A percentile compares a stretch with the other conserved stretches of the same genome.
Evolutionary conservation across 1,140 invertebrate species (phyloP).

Genomic region (Bombyx mori): DNA sequence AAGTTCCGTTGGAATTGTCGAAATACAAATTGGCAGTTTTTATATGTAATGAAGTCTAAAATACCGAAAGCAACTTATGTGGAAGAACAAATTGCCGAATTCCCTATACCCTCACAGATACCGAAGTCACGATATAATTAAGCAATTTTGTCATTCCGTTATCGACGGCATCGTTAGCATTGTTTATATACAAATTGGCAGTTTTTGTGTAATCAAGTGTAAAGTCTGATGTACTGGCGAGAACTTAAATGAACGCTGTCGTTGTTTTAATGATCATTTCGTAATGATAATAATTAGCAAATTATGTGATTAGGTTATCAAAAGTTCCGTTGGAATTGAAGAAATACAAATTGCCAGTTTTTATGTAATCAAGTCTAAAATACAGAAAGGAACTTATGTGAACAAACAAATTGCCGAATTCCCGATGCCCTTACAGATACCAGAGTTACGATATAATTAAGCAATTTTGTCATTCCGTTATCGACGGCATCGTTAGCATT

Average conservation of each 20-base stretch:
- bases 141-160: conserved; percentile 12
- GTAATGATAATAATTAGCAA: neutral
- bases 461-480: conserved; percentile 12
- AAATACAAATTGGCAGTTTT: conserved; percentile 24
- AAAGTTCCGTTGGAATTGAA: conserved; percentile 5
- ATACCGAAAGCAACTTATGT: conserved; percentile 3
- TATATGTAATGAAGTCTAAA: conserved; percentile 11
- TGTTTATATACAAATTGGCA: conserved; percentile 22
- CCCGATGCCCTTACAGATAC: neutral
- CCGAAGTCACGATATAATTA: conserved; percentile 3
- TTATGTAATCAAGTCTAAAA: conserved; percentile 13
- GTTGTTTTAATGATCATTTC: too few species aligned
- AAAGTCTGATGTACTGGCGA: conserved; percentile 9
- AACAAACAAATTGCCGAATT: neutral
- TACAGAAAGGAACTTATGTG: conserved; percentile 2
- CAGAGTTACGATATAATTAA: conserved; percentile 3
- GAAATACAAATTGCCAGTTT: conserved; percentile 22
- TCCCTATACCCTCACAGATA: neutral
- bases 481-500: conserved; percentile 5
- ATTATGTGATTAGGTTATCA: conserved; percentile 9
- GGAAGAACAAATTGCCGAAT: neutral
- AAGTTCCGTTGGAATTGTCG: conserved; percentile 7
- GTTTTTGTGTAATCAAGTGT: conserved; percentile 17
- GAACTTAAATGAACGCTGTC: neutral
- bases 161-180: conserved; percentile 5